Evolutionary conservation across 2,113 vertebrate genomes (phyloP), one percentile per base, ranked within the genome.

Genomic region (Pseudorhombus dupliciocellatus): DNA sequence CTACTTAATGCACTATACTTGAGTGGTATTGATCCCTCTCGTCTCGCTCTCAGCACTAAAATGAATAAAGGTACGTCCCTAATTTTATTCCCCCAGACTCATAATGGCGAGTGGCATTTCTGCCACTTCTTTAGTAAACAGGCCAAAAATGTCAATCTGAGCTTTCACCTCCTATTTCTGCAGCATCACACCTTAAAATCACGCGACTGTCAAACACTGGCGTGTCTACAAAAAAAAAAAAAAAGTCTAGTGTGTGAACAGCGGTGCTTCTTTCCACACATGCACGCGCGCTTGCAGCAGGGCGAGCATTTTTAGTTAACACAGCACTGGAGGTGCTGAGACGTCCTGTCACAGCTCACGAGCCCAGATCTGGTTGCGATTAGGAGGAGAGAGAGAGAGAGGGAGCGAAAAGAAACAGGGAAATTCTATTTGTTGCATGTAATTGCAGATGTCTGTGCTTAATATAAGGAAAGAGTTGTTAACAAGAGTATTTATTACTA

Each of bases 371-470:
- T 65, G 42, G 54, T 81, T 75, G 60, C 69, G 18, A 16, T 46
- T 46, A 46, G 6, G 16, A 18, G 42, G 42, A 18, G 42, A 18
- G 42, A 46, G 18, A 20, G 18, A 46, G 18, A 46, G 6, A n/a
- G n/a, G n/a, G n/a, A n/a, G n/a, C n/a, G 4, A 44, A 15, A 14
- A 12, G 11, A 65, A 80, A 81, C 63, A 50, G 10, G 51, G 48
- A 64, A 66, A 57, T 72, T 75, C 50, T 50, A 48, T 60, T 68
- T 37, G 53, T 65, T 74, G 21, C 68, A 69, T 66, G 66, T 74
- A 76, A 73, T 25, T 71, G 42, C 59, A 31, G 37, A 81, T 42
- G 42, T 64, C 63, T 65, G 65, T 61, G 40, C 20, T 78, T 57
- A 62, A 73, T 44, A 40, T 54, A 56, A 28, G 61, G 42, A 68